Base-by-base conservation (phyloP, 2,888 invertebrate species). In the Stenodema calcarata region DNA sequence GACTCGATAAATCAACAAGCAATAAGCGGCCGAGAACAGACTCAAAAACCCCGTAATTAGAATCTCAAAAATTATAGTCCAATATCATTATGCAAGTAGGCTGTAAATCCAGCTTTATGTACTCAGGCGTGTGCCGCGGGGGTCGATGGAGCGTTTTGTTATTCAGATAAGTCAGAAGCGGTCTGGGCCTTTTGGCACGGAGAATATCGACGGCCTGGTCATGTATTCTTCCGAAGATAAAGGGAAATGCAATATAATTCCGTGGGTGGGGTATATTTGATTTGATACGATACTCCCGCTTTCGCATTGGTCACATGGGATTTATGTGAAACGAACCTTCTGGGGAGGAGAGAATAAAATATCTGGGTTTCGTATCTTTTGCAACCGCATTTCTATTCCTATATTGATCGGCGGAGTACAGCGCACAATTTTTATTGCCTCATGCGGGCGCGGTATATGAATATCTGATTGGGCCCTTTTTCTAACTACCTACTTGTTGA, bases 221-320 rank as follows among this genome's bases (percentile, higher is more conserved):
- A 23, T 47, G 81, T 70, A 69, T 83, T 75, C 30, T 12, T n/a
- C 73, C 23, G 18, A 47, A 73, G 47, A 47, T 44, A 75, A 84
- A 75, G 84, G 47, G 47, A 73, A 84, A 84, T 84, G 84, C 84
- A 84, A 84, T 84, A 84, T 84, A 73, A 84, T 75, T 35, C 73
- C 44, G n/a, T 44, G 75, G 73, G 85, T 75, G 28, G 50, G 85
- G 35, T 76, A 76, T 76, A 85, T 85, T 85, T 85, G 76, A 85
- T 85, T 76, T 85, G 76, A 85, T 85, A 85, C 18, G 80, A 62
- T 82, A 82, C 69, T 69, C 82, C 78, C 41, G 35, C 79, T 79
- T 47, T 18, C 79, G 30, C 81, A 62, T 81, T 82, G 82, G 82
- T 82, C 82, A 41, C 70, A 41, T 35, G 82, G 82, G 82, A 69